Conservation (phyloP, 2,113 vertebrate genomes). For the Cyprinodon tularosa region DNA sequence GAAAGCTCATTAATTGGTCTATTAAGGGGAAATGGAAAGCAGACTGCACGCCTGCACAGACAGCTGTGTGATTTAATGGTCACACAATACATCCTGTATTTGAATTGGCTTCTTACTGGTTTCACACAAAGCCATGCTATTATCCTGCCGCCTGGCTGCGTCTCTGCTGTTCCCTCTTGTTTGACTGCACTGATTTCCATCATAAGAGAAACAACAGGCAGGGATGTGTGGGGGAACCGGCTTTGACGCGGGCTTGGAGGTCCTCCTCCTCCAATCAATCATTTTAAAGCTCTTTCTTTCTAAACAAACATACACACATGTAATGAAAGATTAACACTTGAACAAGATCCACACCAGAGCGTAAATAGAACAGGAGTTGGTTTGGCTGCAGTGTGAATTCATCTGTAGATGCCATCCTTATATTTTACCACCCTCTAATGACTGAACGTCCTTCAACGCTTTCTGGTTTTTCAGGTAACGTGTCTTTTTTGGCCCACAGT, state of each 20-base stretch:
- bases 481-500: background rate
- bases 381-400: background rate
- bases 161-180: conserved; percentile 69
- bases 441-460: background rate
- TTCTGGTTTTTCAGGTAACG: background rate
- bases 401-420: background rate
- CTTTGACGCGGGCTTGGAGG: conserved; percentile 29
- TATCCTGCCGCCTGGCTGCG: conserved; percentile 63
- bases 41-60: conserved; percentile 60
- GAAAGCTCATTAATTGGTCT: conserved; percentile 64
- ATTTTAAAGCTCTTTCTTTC: conserved; percentile 31
- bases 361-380: conserved; percentile 4
- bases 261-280: conserved; percentile 57
- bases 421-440: background rate
- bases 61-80: conserved; percentile 69
- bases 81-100: conserved; percentile 72
- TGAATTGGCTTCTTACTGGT: conserved; percentile 71
- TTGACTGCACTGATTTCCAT: conserved; percentile 77
- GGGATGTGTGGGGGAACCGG: conserved; percentile 13
- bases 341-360: conserved; percentile 16
- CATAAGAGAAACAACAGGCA: conserved; percentile 69
- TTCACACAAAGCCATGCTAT: conserved; percentile 70
- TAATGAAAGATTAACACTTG: conserved; percentile 8
- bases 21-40: conserved; percentile 58
- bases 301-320: conserved; percentile 24